Percentiles rank a stretch among this genome's conserved stretches.
These are phyloP conservation scores for Urocynchramus pylzowi DNA, from an alignment of 2,113 vertebrate species.

Conservation along the genomic window DNA sequence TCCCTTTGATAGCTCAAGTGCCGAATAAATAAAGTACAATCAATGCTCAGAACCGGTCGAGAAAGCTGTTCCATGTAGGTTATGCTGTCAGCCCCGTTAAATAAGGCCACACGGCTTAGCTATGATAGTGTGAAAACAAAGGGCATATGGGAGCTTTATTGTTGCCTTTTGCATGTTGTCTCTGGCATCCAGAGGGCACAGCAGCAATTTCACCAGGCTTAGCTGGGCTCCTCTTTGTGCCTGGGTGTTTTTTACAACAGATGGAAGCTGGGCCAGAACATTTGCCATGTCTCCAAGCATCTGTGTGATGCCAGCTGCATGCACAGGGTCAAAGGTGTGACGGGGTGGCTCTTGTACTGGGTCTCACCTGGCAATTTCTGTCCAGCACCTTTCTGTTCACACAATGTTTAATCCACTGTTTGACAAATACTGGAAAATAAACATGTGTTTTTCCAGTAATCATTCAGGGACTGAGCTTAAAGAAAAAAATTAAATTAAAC, in stretches of 20 bases:
- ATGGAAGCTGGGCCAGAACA: not conserved
- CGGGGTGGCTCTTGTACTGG: not conserved
- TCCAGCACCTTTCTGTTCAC: not conserved
- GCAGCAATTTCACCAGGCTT: not conserved
- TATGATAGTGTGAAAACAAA: conserved; percentile 3
- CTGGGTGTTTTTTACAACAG: not conserved
- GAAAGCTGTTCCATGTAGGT: conserved; percentile 2
- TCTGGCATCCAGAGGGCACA: not conserved
- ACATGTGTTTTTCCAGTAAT: not conserved
- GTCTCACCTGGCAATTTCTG: not conserved
- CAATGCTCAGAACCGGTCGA: not conserved
- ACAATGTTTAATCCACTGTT: not conserved
- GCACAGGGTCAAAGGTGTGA: not conserved
- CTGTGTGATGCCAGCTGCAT: not conserved
- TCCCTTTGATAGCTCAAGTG: conserved; percentile 12
- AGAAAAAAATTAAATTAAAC: not conserved
- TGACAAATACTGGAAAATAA: not conserved
- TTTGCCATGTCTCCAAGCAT: not conserved
- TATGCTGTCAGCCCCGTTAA: not conserved
- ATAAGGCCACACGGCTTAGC: not conserved
- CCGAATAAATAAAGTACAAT: conserved; percentile 45
- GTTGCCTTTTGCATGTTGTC: not conserved
- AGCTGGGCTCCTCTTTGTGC: not conserved
- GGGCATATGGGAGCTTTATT: not conserved
- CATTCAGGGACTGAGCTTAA: not conserved